These are phyloP conservation scores for Papilio elwesi DNA, from an alignment of 2,888 invertebrate species.

Conservation along the genomic window DNA sequence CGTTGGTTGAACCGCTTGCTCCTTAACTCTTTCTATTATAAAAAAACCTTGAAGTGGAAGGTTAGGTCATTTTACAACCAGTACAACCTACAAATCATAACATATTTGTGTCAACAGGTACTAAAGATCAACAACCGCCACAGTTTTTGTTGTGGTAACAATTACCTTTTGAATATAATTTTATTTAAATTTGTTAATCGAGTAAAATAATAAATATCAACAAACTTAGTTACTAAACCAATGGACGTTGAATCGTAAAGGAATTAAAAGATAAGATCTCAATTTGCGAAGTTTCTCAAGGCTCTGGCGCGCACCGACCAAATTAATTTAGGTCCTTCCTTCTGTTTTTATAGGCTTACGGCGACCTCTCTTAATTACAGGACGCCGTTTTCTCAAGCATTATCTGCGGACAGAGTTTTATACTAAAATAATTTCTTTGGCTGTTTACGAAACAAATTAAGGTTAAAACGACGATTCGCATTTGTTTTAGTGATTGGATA, in stretches of 20 bases:
- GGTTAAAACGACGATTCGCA: background rate
- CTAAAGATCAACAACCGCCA: background rate
- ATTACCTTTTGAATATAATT: background rate
- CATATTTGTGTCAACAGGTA: no score
- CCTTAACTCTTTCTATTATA: no score
- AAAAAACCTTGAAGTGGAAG: no score
- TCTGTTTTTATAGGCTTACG: slow-evolving; percentile 53
- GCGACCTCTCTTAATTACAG: slow-evolving; percentile 53
- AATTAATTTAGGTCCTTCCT: slow-evolving; percentile 65
- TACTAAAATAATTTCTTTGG: slow-evolving; percentile 28
- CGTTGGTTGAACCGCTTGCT: no score
- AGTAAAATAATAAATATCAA: slow-evolving; percentile 10
- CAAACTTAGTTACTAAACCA: slow-evolving; percentile 31
- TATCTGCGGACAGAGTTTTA: slow-evolving; percentile 47
- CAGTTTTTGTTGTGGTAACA: background rate
- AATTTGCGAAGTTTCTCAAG: slow-evolving; percentile 67
- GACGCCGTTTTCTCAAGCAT: slow-evolving; percentile 50
- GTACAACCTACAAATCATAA: no score
- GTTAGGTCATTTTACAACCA: no score
- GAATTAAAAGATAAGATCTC: slow-evolving; percentile 75
- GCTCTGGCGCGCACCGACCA: slow-evolving; percentile 49
- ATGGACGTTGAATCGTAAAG: slow-evolving; percentile 49
- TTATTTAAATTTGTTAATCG: slow-evolving; percentile 4
- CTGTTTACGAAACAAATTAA: slow-evolving; percentile 22
- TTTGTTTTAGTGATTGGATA: background rate